These are phyloP conservation scores for Pampusana beccarii DNA, from an alignment of 2,113 vertebrate genomes.

Conservation along the genomic window DNA sequence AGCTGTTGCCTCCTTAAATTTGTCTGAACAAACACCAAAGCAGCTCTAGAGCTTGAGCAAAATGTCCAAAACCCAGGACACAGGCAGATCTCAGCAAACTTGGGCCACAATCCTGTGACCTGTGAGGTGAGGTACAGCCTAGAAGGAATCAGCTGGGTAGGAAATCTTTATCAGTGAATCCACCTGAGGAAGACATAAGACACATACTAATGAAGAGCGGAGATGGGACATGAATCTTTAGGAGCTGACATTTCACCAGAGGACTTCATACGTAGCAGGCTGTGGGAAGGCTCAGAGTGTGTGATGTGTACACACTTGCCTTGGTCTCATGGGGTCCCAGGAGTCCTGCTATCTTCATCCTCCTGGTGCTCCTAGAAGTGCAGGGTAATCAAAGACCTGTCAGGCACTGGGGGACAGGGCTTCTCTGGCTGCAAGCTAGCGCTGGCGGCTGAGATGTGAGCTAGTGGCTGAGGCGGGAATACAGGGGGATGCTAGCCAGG, in stretches of 20 bases:
- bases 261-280: neutral
- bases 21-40: neutral
- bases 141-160: neutral
- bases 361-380: neutral
- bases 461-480: neutral
- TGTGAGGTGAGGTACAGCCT: neutral
- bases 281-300: neutral
- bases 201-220: neutral
- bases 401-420: neutral
- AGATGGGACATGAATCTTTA: neutral
- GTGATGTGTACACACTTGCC: neutral
- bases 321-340: neutral
- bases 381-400: neutral
- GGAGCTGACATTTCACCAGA: neutral
- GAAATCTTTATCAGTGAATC: neutral
- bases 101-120: neutral
- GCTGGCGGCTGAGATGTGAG: neutral
- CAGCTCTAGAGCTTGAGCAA: neutral
- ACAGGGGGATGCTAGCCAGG: neutral
- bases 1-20: neutral
- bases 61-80: neutral
- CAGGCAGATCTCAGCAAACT: neutral
- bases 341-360: neutral
- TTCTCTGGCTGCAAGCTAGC: neutral
- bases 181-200: neutral